phyloP scores from a whole-genome alignment of 2,888 invertebrate genomes.

The Lithophane semibrunnea region DNA sequence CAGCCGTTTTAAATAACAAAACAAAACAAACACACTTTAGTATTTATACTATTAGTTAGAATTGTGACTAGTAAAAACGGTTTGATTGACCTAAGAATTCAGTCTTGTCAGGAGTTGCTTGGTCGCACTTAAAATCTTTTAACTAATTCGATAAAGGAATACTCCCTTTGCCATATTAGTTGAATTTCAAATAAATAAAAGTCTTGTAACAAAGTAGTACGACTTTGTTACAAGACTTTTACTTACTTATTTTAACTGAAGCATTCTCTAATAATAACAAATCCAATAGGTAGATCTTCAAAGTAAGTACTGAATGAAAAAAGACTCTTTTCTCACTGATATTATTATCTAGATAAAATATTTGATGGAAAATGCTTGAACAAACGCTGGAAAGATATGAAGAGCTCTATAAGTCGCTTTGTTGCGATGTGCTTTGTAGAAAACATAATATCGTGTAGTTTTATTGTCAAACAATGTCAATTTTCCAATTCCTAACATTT shows the following conservation, averaged over 20 bases:
- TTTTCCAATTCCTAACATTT: neutral
- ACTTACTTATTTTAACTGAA: neutral
- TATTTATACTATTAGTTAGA: no score
- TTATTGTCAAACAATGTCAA: neutral
- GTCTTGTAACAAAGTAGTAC: neutral
- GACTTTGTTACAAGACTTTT: no score
- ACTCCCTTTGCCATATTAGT: neutral
- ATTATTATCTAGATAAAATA: constrained; percentile 3
- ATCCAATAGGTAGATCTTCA: no score
- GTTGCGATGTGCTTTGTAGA: neutral
- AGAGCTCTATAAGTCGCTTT: constrained; percentile 1
- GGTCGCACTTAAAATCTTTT: neutral
- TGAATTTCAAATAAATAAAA: neutral
- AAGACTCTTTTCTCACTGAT: constrained; percentile 6
- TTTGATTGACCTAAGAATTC: neutral
- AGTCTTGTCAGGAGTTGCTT: neutral
- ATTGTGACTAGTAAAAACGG: neutral
- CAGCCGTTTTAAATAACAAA: no score
- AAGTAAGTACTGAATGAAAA: no score
- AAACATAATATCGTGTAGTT: neutral
- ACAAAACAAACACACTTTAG: no score
- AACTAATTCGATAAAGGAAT: neutral
- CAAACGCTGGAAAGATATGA: neutral
- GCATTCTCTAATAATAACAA: neutral
- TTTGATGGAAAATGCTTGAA: constrained; percentile 13